Base-by-base conservation (phyloP, 2,888 invertebrate species). In the Pogonocherus hispidulus region DNA sequence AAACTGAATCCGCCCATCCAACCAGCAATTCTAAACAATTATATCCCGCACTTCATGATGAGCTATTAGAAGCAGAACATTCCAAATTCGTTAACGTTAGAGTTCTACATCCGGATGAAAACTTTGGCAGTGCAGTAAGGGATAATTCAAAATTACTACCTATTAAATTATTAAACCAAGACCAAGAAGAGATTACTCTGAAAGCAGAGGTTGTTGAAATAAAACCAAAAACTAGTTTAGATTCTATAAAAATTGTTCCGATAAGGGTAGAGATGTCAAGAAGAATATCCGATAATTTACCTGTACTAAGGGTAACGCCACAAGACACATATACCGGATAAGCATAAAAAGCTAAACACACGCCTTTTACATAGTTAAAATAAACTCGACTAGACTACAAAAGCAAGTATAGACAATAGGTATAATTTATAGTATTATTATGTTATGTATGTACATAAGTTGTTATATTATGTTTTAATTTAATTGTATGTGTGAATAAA, bases 1-100 rank as follows among this genome's bases (percentile, higher is more conserved):
- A 90, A 80, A 88, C 88, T 64, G 86, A 89, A 79, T 86, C 84
- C 57, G 87, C 88, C 0, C 73, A 51, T 14, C 2, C 60, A 6
- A 16, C n/a, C 22, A 14, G 4, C 1, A 57, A n/a, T 11, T 67
- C 63, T 2, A 68, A 65, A 41, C 49, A 66, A 11, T 23, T 73
- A 27, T 73, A 70, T 55, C 67, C 69, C 8, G 54, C 71, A 4
- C 46, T 67, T 2, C 80, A 81, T 41, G 84, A 84, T 22, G 85
- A 86, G 66, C 65, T 85, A 14, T 74, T 86, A 19, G 83, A 86
- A 69, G 82, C 83, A 1, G 83, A 82, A 62, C 79, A 84, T 64
- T 84, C 84, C 0, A 80, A 81, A 41, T 83, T 78, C 67, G 84
- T 85, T 11, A 83, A 84, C 63, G 80, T 86, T 5, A 73, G 84